Evolutionary conservation across 2,888 invertebrate species (phyloP).

Genomic region (Scrobipalpa atriplicella): DNA sequence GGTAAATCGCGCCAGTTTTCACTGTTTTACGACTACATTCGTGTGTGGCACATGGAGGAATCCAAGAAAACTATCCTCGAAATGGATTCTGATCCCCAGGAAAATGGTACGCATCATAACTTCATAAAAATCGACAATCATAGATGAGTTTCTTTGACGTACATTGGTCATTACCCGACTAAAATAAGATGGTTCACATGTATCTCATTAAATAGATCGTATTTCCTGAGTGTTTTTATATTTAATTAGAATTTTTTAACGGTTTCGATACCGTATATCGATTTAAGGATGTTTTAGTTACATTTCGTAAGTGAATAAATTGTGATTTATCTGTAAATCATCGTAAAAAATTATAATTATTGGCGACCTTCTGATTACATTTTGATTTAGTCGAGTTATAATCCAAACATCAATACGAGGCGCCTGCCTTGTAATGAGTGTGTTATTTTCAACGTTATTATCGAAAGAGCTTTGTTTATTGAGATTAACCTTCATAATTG

Average conservation of each 20-base stretch:
- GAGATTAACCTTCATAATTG: background rate
- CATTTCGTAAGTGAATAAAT: background rate
- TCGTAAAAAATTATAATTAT: background rate
- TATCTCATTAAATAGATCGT: constrained; percentile 26
- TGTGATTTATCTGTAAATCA: background rate
- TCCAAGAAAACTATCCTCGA: constrained; percentile 46
- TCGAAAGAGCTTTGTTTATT: constrained; percentile 7
- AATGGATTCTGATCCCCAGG: constrained; percentile 49
- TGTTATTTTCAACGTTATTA: constrained; percentile 25
- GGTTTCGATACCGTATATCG: background rate
- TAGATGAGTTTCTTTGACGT: constrained; percentile 43
- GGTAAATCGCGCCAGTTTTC: constrained; percentile 67
- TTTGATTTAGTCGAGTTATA: constrained; percentile 51
- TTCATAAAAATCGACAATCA: constrained; percentile 37
- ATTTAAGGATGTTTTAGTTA: too few relatives aligned
- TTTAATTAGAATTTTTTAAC: background rate
- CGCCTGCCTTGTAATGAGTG: constrained; percentile 25
- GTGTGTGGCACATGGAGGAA: constrained; percentile 58
- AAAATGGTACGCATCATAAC: constrained; percentile 53
- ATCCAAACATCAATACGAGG: constrained; percentile 61
- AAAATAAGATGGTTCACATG: constrained; percentile 39
- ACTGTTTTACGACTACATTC: constrained; percentile 44
- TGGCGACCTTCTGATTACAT: constrained; percentile 24
- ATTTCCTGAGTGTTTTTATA: background rate
- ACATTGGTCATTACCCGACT: constrained; percentile 50